phyloP scores from a whole-genome alignment of 1,140 invertebrate genomes.

The Babylonia areolata region DNA sequence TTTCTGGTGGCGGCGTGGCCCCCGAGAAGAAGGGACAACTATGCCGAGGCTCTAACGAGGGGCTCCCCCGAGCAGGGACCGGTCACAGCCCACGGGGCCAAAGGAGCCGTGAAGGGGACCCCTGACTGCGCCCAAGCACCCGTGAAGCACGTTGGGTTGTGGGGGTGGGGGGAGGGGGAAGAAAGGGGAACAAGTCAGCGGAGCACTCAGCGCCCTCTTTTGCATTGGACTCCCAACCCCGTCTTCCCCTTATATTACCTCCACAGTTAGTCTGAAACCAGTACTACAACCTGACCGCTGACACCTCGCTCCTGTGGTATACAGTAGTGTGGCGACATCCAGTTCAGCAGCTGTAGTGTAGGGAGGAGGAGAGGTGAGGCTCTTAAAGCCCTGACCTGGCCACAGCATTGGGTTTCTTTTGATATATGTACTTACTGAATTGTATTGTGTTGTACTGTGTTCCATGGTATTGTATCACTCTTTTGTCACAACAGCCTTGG shows the following conservation, averaged over 20 bases:
- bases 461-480: too few relatives aligned
- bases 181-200: background rate
- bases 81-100: background rate
- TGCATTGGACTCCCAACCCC: background rate
- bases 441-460: too few relatives aligned
- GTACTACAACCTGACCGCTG: too few relatives aligned
- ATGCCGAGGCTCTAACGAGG: slow-evolving; percentile 30
- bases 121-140: slow-evolving; percentile 26
- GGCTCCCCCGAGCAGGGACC: slow-evolving; percentile 2
- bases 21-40: background rate
- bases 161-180: background rate
- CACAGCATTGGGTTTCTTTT: too few relatives aligned
- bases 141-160: background rate
- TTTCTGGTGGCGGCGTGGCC: slow-evolving; percentile 5
- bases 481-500: too few relatives aligned
- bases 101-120: slow-evolving; percentile 8
- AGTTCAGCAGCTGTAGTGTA: too few relatives aligned
- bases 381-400: too few relatives aligned
- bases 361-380: too few relatives aligned
- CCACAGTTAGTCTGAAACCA: too few relatives aligned
- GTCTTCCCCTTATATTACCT: background rate
- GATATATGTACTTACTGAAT: too few relatives aligned
- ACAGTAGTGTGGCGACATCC: too few relatives aligned
- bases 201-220: slow-evolving; percentile 20
- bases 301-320: too few relatives aligned